These are phyloP conservation scores for Petrosia ficiformis DNA, from an alignment of 37 sponge, comb jelly and placozoan genomes.

Conservation along the genomic window DNA sequence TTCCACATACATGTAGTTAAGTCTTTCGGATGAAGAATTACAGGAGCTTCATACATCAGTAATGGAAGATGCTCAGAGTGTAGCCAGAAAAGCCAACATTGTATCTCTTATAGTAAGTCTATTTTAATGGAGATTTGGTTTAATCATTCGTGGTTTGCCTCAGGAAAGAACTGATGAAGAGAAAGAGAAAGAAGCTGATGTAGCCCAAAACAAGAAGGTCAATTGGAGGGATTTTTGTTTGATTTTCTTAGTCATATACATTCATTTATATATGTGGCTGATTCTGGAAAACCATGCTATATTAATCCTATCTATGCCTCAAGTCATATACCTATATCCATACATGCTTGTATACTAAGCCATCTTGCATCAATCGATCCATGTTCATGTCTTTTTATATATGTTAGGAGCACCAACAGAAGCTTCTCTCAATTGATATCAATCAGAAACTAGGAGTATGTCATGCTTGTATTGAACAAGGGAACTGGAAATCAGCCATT, in stretches of 20 bases:
- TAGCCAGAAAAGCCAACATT: conserved; percentile 58
- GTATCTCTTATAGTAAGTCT: conserved; percentile 61
- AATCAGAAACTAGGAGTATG: conserved; percentile 91
- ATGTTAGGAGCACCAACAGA: conserved; percentile 5
- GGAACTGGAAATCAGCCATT: conserved; percentile 66
- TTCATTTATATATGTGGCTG: too few relatives aligned
- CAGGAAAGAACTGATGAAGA: conserved; percentile 61
- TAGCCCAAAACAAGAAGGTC: conserved; percentile 31
- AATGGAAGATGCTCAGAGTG: conserved; percentile 48
- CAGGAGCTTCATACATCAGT: conserved; percentile 44
- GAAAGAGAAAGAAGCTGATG: conserved; percentile 27
- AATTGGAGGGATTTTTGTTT: neutral
- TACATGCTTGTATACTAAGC: too few relatives aligned
- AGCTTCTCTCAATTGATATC: conserved; percentile 12
- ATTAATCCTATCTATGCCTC: too few relatives aligned
- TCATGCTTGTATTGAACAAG: conserved; percentile 60
- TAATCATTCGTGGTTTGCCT: neutral
- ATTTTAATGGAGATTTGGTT: neutral
- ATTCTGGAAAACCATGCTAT: too few relatives aligned
- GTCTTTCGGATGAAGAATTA: conserved; percentile 36
- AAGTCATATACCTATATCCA: too few relatives aligned
- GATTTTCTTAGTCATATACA: too few relatives aligned
- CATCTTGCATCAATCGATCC: too few relatives aligned
- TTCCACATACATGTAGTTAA: conserved; percentile 27
- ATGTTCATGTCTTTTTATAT: too few relatives aligned